phyloP scores from a whole-genome alignment of 2,797 vertebrate genomes.

The Avahi laniger region DNA sequence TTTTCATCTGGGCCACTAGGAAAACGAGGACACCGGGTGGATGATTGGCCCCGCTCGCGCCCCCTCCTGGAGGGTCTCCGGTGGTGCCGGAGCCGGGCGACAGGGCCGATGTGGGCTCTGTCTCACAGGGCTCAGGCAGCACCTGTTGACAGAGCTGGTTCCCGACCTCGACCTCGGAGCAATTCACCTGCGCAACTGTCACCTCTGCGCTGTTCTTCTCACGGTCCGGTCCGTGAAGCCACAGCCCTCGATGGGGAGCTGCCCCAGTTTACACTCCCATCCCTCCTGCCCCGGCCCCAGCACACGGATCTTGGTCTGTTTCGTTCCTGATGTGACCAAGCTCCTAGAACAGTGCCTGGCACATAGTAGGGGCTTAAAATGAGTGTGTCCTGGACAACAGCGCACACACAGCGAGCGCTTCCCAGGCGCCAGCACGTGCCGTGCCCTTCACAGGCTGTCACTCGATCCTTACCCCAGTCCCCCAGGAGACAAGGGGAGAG shows the following conservation, averaged over 20 bases:
- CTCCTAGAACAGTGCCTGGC: background rate
- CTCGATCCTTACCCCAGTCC: background rate
- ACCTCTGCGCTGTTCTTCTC: background rate
- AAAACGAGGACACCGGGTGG: background rate
- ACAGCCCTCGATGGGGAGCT: rapidly evolving
- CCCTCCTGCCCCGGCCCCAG: background rate
- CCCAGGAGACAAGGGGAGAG: rapidly evolving
- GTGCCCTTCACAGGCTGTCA: rapidly evolving
- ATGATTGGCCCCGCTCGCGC: background rate
- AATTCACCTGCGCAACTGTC: background rate
- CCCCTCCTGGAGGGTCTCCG: background rate
- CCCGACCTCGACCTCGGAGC: background rate
- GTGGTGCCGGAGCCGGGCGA: rapidly evolving
- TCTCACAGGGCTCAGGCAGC: background rate
- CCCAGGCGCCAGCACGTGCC: rapidly evolving
- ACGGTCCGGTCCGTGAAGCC: background rate
- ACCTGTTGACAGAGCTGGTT: background rate
- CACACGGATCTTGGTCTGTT: background rate
- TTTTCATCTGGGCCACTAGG: slow-evolving; percentile 74
- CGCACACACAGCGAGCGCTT: rapidly evolving
- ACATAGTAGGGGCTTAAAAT: background rate
- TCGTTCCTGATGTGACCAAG: background rate
- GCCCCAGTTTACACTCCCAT: background rate
- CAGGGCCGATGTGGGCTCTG: background rate
- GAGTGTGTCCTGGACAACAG: background rate